Evolutionary conservation across 2,888 invertebrate genomes (phyloP).

Genomic region (Phaonia tiefii): DNA sequence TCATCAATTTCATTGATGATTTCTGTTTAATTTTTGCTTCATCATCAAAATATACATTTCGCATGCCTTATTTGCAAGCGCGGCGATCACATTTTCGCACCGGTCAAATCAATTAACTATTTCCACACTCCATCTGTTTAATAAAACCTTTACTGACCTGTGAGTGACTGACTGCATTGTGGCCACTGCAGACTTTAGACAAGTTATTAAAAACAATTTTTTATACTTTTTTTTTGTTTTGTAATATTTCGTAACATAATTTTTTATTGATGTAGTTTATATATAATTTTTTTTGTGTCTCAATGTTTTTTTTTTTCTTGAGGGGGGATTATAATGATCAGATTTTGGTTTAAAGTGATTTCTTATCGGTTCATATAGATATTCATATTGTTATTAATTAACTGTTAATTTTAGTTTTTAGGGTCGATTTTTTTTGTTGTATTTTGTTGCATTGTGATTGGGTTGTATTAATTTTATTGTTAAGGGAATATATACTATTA

Average conservation of each 20-base stretch:
- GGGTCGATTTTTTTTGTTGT: constrained; percentile 15
- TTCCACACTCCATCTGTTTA: constrained; percentile 30
- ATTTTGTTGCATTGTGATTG: constrained; percentile 36
- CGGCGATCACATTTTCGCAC: not conserved
- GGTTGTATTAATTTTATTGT: constrained; percentile 31
- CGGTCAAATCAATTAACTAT: constrained; percentile 36
- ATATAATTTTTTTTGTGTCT: constrained; percentile 3
- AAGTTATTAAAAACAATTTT: constrained; percentile 46
- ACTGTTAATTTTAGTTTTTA: constrained; percentile 42
- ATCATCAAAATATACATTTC: not conserved
- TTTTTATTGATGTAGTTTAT: constrained; percentile 40
- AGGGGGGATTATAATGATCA: constrained; percentile 23
- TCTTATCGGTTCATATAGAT: constrained; percentile 31
- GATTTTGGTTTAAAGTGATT: constrained; percentile 31
- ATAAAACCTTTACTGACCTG: constrained; percentile 36
- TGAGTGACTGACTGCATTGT: not conserved
- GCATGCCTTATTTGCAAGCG: not conserved
- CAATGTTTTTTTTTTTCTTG: constrained; percentile 24
- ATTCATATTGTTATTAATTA: constrained; percentile 44
- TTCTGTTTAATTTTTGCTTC: not conserved
- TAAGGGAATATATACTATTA: constrained; percentile 39
- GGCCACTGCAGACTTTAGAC: not conserved
- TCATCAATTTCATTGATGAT: constrained; percentile 24
- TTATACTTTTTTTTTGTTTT: constrained; percentile 39
- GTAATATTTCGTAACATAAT: constrained; percentile 60